These are phyloP conservation scores for Bovichtus variegatus DNA, from an alignment of 2,797 vertebrate genomes.

Conservation along the genomic window DNA sequence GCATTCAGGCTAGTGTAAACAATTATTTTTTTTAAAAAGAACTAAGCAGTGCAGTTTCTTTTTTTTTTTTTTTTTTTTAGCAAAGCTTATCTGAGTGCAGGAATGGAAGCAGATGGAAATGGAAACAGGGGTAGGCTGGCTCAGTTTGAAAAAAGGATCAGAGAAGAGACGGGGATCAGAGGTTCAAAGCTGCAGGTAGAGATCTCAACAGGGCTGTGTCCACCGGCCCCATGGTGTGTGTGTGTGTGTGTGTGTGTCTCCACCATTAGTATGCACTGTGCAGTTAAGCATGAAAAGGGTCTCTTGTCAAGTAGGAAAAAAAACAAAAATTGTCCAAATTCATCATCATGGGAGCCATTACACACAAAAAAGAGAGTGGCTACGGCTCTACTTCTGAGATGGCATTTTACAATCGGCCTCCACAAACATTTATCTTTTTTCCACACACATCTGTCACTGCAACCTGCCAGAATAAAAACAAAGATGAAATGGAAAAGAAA, in stretches of 20 bases:
- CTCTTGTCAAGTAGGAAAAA: constrained; percentile 78
- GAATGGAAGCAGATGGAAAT: constrained; percentile 65
- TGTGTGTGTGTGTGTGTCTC: too few relatives aligned
- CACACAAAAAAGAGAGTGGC: constrained; percentile 81
- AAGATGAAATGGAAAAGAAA: constrained; percentile 61
- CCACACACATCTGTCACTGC: constrained; percentile 42
- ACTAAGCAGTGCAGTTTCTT: constrained; percentile 37
- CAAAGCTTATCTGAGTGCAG: constrained; percentile 63
- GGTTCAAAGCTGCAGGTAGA: constrained; percentile 70
- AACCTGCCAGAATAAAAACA: constrained; percentile 52
- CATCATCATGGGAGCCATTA: constrained; percentile 86
- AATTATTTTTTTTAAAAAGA: constrained; percentile 27
- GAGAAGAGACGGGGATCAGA: constrained; percentile 54
- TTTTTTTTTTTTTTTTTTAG: constrained; percentile 35
- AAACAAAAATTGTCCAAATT: constrained; percentile 81
- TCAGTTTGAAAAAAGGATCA: constrained; percentile 60
- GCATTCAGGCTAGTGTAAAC: constrained; percentile 38
- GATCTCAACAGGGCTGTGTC: constrained; percentile 55
- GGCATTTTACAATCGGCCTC: constrained; percentile 86
- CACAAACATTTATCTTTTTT: constrained; percentile 80
- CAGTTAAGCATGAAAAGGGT: constrained; percentile 79
- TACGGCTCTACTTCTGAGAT: constrained; percentile 84
- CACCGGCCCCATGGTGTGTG: constrained; percentile 9
- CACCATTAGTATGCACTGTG: constrained; percentile 81
- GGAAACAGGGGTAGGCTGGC: constrained; percentile 59